Base-by-base conservation (phyloP, 2,888 invertebrate genomes). In the Punctoribates punctum region DNA sequence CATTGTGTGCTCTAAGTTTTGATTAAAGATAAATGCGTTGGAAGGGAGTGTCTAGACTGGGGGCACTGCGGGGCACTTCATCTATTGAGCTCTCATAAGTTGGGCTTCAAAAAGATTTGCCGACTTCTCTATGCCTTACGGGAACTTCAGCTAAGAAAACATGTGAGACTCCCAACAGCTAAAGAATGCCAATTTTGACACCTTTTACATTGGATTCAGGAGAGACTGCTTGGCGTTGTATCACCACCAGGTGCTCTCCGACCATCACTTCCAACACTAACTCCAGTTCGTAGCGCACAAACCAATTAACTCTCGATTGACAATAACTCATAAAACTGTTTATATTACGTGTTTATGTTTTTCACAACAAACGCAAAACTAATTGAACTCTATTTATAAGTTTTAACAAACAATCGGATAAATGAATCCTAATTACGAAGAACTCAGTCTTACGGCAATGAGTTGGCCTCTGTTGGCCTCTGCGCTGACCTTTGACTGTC, bases 121-220 rank as follows among this genome's bases (percentile, higher is more conserved):
- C 54, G 54, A 54, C 54, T 54, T 20, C n/a, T 8, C 6, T 54
- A 54, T 54, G 54, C 54, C 54, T 54, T 13, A 54, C 54, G 54
- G 54, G 54, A 54, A 54, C n/a, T 54, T 13, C n/a, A 54, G 54
- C 54, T 54, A 54, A 54, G 54, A 54, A 54, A 54, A 54, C 54
- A 54, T 54, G 73, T 38, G 46, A 73, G 73, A 73, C 73, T 73
- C 62, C 73, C 73, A 17, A 73, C 15, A 38, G 73, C 73, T 73
- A 34, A 73, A 73, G 73, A 73, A 73, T 73, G 73, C 73, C 73
- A 73, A 54, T 73, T 73, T 73, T 73, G 73, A 73, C 73, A 73
- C 73, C 42, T 73, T 73, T 38, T 73, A 6, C 54, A 54, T 54
- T 29, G 38, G 5, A 73, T 70, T 74, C 13, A n/a, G n/a, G 25